These are phyloP conservation scores for Hybos culiciformis DNA, from an alignment of 2,888 invertebrate genomes.

Conservation along the genomic window DNA sequence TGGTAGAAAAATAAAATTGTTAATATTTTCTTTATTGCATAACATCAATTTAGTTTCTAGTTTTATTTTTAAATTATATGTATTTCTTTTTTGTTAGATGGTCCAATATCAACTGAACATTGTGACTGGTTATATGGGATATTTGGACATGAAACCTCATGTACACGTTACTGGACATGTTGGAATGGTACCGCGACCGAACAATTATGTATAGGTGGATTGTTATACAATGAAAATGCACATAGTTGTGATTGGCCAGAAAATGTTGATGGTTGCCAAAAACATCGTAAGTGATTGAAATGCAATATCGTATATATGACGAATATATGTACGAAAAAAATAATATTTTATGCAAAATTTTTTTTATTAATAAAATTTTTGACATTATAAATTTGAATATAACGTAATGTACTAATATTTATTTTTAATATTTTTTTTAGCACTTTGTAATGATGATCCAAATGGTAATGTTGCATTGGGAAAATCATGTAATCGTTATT, in stretches of 20 bases:
- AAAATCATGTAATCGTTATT: constrained; percentile 86
- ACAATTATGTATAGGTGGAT: constrained; percentile 80
- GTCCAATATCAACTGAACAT: constrained; percentile 71
- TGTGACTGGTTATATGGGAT: constrained; percentile 90
- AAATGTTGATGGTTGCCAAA: constrained; percentile 84
- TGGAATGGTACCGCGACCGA: constrained; percentile 91
- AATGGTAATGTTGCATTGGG: constrained; percentile 84
- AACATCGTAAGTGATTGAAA: constrained; percentile 91
- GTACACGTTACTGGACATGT: constrained; percentile 88
- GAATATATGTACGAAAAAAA: no score
- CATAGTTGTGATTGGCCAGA: constrained; percentile 92
- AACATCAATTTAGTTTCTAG: constrained; percentile 4
- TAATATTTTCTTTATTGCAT: no score
- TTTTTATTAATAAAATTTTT: background rate
- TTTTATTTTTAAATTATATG: constrained; percentile 6
- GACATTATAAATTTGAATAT: background rate
- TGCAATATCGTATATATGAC: no score
- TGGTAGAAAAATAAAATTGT: no score
- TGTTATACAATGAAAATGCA: constrained; percentile 78
- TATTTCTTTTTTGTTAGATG: constrained; percentile 44
- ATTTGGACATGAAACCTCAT: constrained; percentile 86
- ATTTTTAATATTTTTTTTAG: constrained; percentile 38
- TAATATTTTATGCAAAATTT: background rate
- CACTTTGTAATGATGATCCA: constrained; percentile 79
- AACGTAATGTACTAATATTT: background rate